Evolutionary conservation across 2,797 vertebrate genomes (phyloP).

Genomic region (Dallia pectoralis): DNA sequence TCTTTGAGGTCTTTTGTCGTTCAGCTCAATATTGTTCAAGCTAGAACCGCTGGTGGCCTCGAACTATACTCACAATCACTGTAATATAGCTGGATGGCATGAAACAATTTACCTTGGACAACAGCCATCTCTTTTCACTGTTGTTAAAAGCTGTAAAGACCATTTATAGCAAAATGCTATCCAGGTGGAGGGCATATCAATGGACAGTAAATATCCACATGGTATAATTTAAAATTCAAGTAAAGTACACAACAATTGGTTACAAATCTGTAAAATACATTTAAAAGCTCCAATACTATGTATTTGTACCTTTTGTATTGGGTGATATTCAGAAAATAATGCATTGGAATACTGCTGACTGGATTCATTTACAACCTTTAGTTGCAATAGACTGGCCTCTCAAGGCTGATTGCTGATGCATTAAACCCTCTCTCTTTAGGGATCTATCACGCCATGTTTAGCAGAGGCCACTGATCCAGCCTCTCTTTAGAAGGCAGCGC

Average conservation of each 20-base stretch:
- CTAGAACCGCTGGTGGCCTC: conserved; percentile 13
- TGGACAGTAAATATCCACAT: not conserved
- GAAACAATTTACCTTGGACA: conserved; percentile 34
- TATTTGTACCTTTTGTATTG: conserved; percentile 8
- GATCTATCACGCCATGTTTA: conserved; percentile 44
- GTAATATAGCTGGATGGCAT: conserved; percentile 7
- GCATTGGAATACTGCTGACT: conserved; percentile 22
- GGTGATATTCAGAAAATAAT: conserved; percentile 35
- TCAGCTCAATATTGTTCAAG: conserved; percentile 9
- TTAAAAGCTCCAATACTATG: conserved; percentile 26
- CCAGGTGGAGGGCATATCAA: conserved; percentile 8
- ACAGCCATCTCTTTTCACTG: conserved; percentile 26
- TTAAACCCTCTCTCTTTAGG: conserved; percentile 39
- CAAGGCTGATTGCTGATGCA: conserved; percentile 40
- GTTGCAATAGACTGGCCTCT: conserved; percentile 39
- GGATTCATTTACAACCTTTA: conserved; percentile 39
- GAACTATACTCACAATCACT: conserved; percentile 27
- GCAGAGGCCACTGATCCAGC: conserved; percentile 33
- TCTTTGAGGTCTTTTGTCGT: conserved; percentile 12
- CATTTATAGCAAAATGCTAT: conserved; percentile 32
- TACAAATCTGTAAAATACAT: conserved; percentile 34
- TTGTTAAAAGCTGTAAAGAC: not conserved
- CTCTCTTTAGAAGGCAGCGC: conserved; percentile 28
- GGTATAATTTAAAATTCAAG: not conserved
- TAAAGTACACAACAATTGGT: conserved; percentile 16